These are phyloP conservation scores for Cariama cristata DNA, from an alignment of 2,113 vertebrate species.

Conservation along the genomic window DNA sequence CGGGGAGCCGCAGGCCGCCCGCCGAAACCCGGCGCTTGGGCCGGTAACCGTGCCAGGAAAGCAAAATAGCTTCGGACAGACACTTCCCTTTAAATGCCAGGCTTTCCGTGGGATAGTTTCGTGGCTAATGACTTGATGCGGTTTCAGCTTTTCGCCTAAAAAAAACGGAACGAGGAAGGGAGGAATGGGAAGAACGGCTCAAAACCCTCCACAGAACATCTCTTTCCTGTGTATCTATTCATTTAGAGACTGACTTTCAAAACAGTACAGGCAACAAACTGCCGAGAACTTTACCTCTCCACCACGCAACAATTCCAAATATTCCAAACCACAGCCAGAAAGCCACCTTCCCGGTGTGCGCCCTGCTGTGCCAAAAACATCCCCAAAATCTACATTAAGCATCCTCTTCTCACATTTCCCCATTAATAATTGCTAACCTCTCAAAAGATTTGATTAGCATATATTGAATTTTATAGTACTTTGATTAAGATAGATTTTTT, in stretches of 20 bases:
- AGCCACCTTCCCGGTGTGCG: fast-evolving
- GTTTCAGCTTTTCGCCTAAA: too few relatives aligned
- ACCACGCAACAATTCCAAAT: too few relatives aligned
- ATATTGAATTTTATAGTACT: neutral
- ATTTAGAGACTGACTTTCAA: neutral
- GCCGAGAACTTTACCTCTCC: neutral
- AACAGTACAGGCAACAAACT: fast-evolving
- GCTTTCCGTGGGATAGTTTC: fast-evolving
- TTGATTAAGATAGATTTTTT: neutral
- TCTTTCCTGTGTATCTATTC: fast-evolving
- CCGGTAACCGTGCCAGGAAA: too few relatives aligned
- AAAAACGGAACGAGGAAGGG: too few relatives aligned
- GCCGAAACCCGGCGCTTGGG: neutral
- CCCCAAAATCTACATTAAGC: neutral
- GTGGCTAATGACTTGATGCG: fast-evolving
- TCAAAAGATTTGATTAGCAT: neutral
- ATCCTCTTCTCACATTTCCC: neutral
- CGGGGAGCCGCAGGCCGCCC: neutral
- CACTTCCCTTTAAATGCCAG: fast-evolving
- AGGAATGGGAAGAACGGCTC: neutral
- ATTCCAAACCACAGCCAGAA: neutral
- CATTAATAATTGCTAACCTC: neutral
- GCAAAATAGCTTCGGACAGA: fast-evolving
- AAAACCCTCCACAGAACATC: neutral
- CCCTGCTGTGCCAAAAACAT: fast-evolving